Base-by-base conservation (phyloP, 1,140 invertebrate genomes). In the Cotesia glomerata region DNA sequence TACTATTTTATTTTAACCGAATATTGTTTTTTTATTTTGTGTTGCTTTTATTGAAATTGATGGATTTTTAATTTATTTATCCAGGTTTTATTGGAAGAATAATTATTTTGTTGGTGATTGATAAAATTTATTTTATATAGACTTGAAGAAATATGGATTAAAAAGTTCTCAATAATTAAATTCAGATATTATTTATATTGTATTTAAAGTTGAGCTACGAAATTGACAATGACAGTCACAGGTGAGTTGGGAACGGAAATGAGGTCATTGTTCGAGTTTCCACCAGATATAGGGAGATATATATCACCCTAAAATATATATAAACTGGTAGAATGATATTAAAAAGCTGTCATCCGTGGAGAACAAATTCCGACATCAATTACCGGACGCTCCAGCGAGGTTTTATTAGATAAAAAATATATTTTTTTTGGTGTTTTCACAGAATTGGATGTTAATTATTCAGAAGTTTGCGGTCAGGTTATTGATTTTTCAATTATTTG, bases 181-280 rank as follows among this genome's bases (percentile, higher is more conserved):
- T 45, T 45, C 39, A 7, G 5, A 45, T 56, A 14, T 3, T 39
- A 56, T 56, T 14, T 16, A 54, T n/a, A 58, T 56, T 26, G 8
- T 39, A 56, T 56, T 14, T 18, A 54, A 32, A 58, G 14, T 35
- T 35, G 36, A 3, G 9, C 52, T 7, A 36, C 7, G 11, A 56
- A 51, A 51, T 11, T 51, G 54, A 13, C 13, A 69, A 54, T 36
- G 34, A 45, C 34, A 39, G 49, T 68, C 52, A 36, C 54, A 59
- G 67, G 67, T 69, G 67, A 69, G 32, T 14, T 26, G 58, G 32
- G 3, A 36, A 35, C 66, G 52, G 35, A 69, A 69, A 69, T 69
- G 54, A 59, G 67, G 67, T 69, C 67, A 69, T 35, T 36, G 54
- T 54, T 54, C 4, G 52, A 54, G 52, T 54, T 54, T 54, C 13